phyloP scores from a whole-genome alignment of 2,888 invertebrate species.

The Sericinus montela region DNA sequence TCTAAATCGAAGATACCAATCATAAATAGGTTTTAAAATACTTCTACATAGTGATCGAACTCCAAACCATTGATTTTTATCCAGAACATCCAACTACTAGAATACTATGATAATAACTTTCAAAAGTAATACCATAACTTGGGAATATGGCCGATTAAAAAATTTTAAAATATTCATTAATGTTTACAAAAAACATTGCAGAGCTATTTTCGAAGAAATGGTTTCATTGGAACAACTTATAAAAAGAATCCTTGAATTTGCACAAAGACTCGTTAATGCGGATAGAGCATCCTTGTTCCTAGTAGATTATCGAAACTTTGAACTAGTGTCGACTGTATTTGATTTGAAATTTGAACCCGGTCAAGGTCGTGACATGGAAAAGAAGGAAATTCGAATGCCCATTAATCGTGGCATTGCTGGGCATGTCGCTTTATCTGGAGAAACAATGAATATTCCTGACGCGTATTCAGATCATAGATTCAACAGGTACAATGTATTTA shows the following conservation, averaged over 20 bases:
- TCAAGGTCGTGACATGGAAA: conserved; percentile 43
- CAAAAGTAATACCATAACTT: too few species aligned
- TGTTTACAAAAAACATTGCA: conserved; percentile 39
- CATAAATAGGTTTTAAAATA: too few species aligned
- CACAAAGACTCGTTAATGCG: conserved; percentile 88
- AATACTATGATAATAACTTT: too few species aligned
- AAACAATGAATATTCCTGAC: conserved; percentile 89
- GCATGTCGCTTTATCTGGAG: conserved; percentile 89
- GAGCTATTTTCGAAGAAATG: conserved; percentile 93
- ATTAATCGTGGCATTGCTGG: conserved; percentile 90
- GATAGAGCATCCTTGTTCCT: conserved; percentile 91
- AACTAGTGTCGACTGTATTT: conserved; percentile 90
- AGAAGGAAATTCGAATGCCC: conserved; percentile 83
- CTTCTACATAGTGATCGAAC: too few species aligned
- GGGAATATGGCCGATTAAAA: too few species aligned
- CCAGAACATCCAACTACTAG: too few species aligned
- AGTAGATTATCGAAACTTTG: conserved; percentile 84
- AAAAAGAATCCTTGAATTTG: conserved; percentile 90
- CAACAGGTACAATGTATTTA: conserved; percentile 56
- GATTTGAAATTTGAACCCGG: conserved; percentile 75
- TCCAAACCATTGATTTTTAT: too few species aligned
- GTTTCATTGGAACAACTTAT: conserved; percentile 90
- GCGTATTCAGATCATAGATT: conserved; percentile 89
- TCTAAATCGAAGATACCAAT: too few species aligned
- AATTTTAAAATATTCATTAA: too few species aligned